Evolutionary conservation across 2,113 vertebrate species (phyloP), one percentile per base, ranked within the genome.

Genomic region (Pollimyrus isidori): DNA sequence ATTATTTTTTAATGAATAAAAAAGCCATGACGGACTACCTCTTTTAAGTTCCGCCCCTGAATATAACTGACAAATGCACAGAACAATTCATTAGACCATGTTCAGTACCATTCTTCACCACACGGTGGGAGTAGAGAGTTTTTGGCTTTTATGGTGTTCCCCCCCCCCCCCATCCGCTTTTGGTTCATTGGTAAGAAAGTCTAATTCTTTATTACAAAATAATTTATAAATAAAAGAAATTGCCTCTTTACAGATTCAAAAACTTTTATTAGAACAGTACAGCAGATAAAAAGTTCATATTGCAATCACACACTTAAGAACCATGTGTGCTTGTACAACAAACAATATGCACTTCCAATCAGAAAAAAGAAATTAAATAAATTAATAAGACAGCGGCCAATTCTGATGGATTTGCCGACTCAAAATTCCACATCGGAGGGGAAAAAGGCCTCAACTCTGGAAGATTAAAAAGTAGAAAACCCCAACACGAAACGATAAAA

Each of bases 261-360:
- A 95, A 93, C 91, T 4, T 93, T 95, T 94, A 95, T 94, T 95
- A 94, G 93, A 95, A 95, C 94, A 93, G 93, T 94, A 95, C 94
- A 95, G 95, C 94, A 95, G 94, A 94, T 95, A 93, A 93, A 94
- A 95, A 95, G 93, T 92, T 90, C 94, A 94, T 95, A 93, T 94
- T 93, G 94, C 94, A 94, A 93, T 93, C 93, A 94, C 92, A 93
- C 93, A 92, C 90, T 92, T 91, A 92, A 93, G 89, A 93, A 92
- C 48, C 5, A 88, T 93, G 7, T 94, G 94, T 94, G 94, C 93
- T 92, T 93, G 88, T 89, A 91, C 92, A 91, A 84, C 90, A 91
- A 89, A 91, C 92, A 91, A 84, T 91, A 91, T 84, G 90, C 91
- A 35, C 93, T 91, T 92, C 50, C 88, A 89, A 90, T 90, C 89